These are phyloP conservation scores for Chrysodeixis includens DNA, from an alignment of 2,888 invertebrate species.

Conservation along the genomic window DNA sequence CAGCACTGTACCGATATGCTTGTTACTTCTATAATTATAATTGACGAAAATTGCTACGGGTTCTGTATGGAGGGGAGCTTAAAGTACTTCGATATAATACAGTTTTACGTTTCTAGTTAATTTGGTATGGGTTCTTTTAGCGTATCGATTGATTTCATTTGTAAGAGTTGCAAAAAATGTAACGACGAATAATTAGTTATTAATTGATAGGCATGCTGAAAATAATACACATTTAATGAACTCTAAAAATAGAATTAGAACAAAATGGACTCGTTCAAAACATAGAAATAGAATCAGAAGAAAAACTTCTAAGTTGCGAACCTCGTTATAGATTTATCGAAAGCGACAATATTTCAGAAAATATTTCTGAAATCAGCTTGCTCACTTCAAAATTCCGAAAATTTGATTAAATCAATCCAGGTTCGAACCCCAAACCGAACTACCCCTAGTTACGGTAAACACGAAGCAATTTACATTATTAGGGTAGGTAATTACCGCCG, in stretches of 20 bases:
- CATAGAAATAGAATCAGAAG: not conserved
- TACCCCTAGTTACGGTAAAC: slow-evolving; percentile 59
- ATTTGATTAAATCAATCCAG: slow-evolving; percentile 49
- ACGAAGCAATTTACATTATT: slow-evolving; percentile 64
- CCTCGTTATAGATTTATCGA: not conserved
- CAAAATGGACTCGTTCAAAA: not conserved
- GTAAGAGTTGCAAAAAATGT: not conserved
- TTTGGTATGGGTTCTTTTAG: not conserved
- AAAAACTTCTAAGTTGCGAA: not conserved
- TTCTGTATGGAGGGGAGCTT: slow-evolving; percentile 31
- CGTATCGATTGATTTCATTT: not conserved
- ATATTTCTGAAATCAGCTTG: no score
- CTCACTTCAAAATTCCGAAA: slow-evolving; percentile 36
- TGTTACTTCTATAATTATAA: slow-evolving; percentile 53
- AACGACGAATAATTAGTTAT: not conserved
- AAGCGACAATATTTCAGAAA: not conserved
- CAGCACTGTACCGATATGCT: slow-evolving; percentile 56
- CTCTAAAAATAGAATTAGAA: not conserved
- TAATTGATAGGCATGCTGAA: no score
- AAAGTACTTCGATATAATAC: not conserved
- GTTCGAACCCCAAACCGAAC: slow-evolving; percentile 54
- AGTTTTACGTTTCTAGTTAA: not conserved
- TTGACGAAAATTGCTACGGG: slow-evolving; percentile 35
- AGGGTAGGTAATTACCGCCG: slow-evolving; percentile 56
- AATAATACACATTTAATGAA: no score